Evolutionary conservation across 2,113 vertebrate species (phyloP).

Genomic region (Alaudala cheleensis): DNA sequence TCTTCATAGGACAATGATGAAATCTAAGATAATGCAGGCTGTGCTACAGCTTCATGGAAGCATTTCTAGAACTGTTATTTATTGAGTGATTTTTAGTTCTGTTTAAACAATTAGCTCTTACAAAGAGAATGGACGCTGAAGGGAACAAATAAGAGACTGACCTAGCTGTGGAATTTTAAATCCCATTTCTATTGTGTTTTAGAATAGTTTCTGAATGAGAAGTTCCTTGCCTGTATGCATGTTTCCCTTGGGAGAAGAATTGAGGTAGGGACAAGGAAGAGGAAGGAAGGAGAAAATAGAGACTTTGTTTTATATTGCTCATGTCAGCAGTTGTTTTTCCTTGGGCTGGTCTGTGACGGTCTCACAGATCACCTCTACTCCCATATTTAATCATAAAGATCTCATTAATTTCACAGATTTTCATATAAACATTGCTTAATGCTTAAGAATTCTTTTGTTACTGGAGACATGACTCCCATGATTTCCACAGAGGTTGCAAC

Average conservation of each 20-base stretch:
- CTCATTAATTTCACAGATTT: neutral
- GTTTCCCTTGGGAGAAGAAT: neutral
- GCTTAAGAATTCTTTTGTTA: neutral
- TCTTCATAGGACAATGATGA: neutral
- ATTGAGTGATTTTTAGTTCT: neutral
- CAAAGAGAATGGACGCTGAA: neutral
- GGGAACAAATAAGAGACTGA: neutral
- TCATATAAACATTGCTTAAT: neutral
- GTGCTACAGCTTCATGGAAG: neutral
- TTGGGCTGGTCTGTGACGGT: neutral
- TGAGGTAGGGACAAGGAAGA: neutral
- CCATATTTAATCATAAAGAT: neutral
- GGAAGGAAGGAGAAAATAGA: neutral
- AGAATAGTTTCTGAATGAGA: neutral
- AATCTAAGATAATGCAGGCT: conserved; percentile 16
- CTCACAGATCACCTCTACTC: neutral
- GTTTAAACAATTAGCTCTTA: neutral
- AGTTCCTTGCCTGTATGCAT: neutral
- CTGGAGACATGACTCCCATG: neutral
- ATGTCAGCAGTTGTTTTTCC: neutral
- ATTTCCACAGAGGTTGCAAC: neutral
- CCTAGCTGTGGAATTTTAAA: neutral
- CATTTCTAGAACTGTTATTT: neutral
- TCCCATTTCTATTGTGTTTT: neutral
- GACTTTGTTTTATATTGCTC: neutral